phyloP scores from a whole-genome alignment of 1,140 invertebrate genomes.

The Diorhabda carinulata region DNA sequence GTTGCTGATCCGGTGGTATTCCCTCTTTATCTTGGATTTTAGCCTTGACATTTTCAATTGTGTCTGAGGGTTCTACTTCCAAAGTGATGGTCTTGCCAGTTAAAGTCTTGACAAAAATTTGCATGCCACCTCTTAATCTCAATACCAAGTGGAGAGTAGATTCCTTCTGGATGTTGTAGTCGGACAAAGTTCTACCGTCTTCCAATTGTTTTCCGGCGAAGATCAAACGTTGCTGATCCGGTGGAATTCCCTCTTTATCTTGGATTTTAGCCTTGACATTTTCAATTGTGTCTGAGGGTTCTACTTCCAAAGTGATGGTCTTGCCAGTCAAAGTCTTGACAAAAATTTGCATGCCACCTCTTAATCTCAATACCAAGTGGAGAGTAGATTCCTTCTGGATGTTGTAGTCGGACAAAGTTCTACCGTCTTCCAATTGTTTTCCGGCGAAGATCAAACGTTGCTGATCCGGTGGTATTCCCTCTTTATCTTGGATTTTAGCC shows the following conservation, averaged over 20 bases:
- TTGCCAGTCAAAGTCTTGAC: conserved; percentile 19
- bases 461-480: conserved; percentile 33
- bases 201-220: conserved; percentile 23
- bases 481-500: conserved; percentile 60
- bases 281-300: conserved; percentile 56
- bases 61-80: conserved; percentile 60
- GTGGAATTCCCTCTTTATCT: conserved; percentile 47
- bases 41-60: conserved; percentile 74
- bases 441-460: conserved; percentile 21
- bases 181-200: conserved; percentile 20
- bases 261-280: conserved; percentile 65
- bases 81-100: conserved; percentile 70
- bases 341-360: conserved; percentile 55
- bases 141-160: conserved; percentile 16
- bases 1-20: conserved; percentile 68
- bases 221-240: conserved; percentile 18
- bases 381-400: conserved; percentile 21
- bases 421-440: conserved; percentile 22
- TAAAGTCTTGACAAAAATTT: conserved; percentile 65
- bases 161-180: conserved; percentile 23
- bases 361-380: conserved; percentile 14
- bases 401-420: conserved; percentile 22
- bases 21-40: conserved; percentile 73
- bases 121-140: conserved; percentile 16
- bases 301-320: conserved; percentile 15